Conservation (phyloP, 2,113 vertebrate species). For the Xiphias gladius region DNA sequence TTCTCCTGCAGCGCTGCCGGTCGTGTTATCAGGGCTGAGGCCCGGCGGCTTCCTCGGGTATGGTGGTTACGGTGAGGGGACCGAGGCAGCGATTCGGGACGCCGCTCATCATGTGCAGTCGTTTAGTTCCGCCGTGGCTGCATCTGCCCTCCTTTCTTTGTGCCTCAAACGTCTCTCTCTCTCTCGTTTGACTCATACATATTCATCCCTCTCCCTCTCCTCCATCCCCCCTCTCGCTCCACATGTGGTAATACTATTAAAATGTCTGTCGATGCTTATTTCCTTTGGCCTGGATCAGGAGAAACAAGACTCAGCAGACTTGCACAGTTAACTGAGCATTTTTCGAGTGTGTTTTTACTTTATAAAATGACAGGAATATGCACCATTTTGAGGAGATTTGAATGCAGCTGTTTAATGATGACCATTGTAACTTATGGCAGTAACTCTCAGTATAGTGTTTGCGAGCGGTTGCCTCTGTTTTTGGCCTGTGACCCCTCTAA, state of each 20-base stretch:
- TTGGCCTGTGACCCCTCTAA: too few relatives aligned
- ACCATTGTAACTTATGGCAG: too few relatives aligned
- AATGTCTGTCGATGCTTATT: constrained; percentile 46
- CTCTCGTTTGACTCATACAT: constrained; percentile 38
- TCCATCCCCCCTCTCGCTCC: not conserved
- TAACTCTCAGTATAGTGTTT: too few relatives aligned
- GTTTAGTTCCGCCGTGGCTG: not conserved
- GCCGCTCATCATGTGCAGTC: not conserved
- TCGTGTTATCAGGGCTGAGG: not conserved
- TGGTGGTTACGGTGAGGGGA: constrained; percentile 18
- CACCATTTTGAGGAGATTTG: too few relatives aligned
- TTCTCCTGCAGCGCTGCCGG: not conserved
- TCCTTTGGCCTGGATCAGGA: constrained; percentile 18
- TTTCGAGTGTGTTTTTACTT: too few relatives aligned
- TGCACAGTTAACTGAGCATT: not conserved
- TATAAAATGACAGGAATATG: too few relatives aligned
- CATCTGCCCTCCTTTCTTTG: constrained; percentile 42
- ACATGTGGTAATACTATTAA: constrained; percentile 57
- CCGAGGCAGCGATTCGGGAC: constrained; percentile 7
- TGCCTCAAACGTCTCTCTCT: not conserved
- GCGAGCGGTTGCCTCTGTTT: too few relatives aligned
- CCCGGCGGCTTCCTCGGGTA: not conserved
- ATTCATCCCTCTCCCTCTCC: constrained; percentile 30
- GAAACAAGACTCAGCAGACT: constrained; percentile 8
- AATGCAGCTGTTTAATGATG: too few relatives aligned